Conservation (phyloP, 2,888 invertebrate genomes). For the Machimus rusticus region DNA sequence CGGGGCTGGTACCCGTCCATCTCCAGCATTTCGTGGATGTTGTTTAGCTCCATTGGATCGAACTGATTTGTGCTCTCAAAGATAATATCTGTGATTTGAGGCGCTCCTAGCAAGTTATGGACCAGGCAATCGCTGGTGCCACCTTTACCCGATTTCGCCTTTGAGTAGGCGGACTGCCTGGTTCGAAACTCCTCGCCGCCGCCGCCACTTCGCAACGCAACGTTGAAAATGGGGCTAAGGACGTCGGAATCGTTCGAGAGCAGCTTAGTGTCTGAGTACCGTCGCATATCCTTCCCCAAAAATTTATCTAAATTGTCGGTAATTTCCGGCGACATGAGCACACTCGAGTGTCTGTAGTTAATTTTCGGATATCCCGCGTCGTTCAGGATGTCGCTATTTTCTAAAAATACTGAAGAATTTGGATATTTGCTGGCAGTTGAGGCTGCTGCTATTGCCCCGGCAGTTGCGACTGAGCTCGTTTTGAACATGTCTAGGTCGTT, state of each 20-base stretch:
- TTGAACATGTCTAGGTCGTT: conserved; percentile 47
- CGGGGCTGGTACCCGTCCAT: conserved; percentile 48
- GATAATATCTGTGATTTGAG: conserved; percentile 54
- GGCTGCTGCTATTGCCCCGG: conserved; percentile 44
- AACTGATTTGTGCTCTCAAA: conserved; percentile 60
- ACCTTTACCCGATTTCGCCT: background rate
- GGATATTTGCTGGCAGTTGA: conserved; percentile 57
- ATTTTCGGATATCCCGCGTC: conserved; percentile 60
- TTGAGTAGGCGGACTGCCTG: background rate
- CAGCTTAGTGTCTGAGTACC: conserved; percentile 63
- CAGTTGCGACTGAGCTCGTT: conserved; percentile 27
- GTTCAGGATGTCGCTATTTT: conserved; percentile 63
- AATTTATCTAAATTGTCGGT: conserved; percentile 54
- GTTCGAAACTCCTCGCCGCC: conserved; percentile 1
- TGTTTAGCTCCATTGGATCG: conserved; percentile 64
- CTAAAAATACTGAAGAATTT: conserved; percentile 62
- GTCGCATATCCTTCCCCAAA: conserved; percentile 57
- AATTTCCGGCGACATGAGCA: conserved; percentile 54
- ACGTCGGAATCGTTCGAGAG: conserved; percentile 54
- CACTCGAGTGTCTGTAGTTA: conserved; percentile 59
- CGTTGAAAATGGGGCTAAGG: conserved; percentile 53
- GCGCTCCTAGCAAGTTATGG: conserved; percentile 42
- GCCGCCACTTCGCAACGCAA: conserved; percentile 13
- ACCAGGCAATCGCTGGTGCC: background rate
- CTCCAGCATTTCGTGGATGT: conserved; percentile 53